Evolutionary conservation across 1,140 invertebrate species (phyloP).

Genomic region (Eupeodes corollae): DNA sequence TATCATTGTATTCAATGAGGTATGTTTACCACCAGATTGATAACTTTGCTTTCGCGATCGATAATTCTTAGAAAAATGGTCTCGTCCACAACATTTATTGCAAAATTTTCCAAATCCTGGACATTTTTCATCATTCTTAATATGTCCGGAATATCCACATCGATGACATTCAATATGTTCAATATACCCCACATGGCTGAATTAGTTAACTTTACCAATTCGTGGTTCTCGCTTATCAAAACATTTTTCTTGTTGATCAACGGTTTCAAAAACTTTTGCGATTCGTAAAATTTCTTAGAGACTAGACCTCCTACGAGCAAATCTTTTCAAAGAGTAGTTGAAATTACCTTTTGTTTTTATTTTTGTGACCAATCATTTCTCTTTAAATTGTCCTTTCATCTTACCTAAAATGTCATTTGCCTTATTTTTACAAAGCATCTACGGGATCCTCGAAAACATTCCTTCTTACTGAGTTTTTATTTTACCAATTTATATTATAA

Average conservation of each 20-base stretch:
- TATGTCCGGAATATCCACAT: not conserved
- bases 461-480: too few relatives aligned
- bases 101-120: not conserved
- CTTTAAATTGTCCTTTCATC: too few relatives aligned
- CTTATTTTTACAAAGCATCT: too few relatives aligned
- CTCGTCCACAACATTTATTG: not conserved
- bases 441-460: too few relatives aligned
- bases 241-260: not conserved
- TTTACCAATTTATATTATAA: too few relatives aligned
- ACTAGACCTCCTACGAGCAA: not conserved
- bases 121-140: not conserved
- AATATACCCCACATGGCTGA: not conserved
- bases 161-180: not conserved
- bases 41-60: not conserved
- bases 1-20: too few relatives aligned
- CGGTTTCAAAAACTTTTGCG: not conserved
- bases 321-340: not conserved
- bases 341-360: too few relatives aligned
- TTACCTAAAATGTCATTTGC: too few relatives aligned
- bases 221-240: not conserved
- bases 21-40: too few relatives aligned
- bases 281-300: not conserved
- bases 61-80: not conserved
- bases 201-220: too few relatives aligned
- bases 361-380: too few relatives aligned